Conservation (phyloP, 2,113 vertebrate genomes). For the Phodopus roborovskii region DNA sequence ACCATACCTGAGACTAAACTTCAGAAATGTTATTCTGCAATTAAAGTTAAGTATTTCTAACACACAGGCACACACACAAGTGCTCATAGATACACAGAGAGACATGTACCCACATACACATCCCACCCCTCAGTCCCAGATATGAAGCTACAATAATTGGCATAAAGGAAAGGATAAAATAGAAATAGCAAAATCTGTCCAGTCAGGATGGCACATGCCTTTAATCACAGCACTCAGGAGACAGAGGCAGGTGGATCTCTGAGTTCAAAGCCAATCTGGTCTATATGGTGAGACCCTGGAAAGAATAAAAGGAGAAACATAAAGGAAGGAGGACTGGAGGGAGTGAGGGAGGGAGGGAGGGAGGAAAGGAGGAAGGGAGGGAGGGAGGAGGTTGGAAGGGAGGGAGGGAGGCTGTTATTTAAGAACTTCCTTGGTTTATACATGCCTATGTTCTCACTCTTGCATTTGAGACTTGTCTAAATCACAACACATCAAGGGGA, state of each 20-base stretch:
- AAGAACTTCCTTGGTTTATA: not conserved
- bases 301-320: not conserved
- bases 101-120: too few relatives aligned
- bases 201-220: not conserved
- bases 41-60: not conserved
- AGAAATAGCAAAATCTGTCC: not conserved
- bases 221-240: not conserved
- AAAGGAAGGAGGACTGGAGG: not conserved
- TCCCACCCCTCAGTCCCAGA: not conserved
- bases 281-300: too few relatives aligned
- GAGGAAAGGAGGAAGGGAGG: fast-evolving
- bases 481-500: not conserved
- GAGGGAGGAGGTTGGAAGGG: not conserved
- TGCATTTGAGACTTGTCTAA: not conserved
- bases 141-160: not conserved
- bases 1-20: not conserved
- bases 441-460: not conserved
- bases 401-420: not conserved
- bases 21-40: not conserved
- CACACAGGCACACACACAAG: not conserved
- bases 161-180: not conserved
- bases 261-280: not conserved
- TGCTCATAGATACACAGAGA: not conserved
- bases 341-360: not conserved
- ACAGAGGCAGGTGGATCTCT: not conserved